phyloP scores from a whole-genome alignment of 2,888 invertebrate species.

The Melitaea athalia region DNA sequence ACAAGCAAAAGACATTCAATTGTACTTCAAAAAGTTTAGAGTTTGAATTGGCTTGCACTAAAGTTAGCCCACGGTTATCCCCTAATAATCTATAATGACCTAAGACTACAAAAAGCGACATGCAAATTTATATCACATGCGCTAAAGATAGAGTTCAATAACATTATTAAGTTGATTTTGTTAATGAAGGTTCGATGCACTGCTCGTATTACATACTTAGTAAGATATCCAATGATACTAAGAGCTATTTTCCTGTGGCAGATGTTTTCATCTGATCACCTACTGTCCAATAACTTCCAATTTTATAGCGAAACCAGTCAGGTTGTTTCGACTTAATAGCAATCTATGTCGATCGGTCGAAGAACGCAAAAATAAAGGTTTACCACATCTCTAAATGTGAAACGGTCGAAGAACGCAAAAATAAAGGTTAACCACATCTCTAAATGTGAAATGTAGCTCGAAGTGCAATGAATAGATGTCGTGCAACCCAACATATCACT shows the following conservation, averaged over 20 bases:
- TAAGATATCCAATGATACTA: not conserved
- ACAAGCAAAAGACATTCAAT: not conserved
- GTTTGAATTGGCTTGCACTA: not conserved
- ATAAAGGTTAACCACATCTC: not conserved
- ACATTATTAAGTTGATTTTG: not conserved
- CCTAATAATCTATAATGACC: conserved; percentile 3
- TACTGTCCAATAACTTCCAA: conserved; percentile 35
- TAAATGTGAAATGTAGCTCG: conserved; percentile 8
- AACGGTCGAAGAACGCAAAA: conserved; percentile 12
- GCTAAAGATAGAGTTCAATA: not conserved
- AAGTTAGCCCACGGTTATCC: not conserved
- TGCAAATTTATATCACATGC: conserved; percentile 11
- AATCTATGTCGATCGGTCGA: conserved; percentile 10
- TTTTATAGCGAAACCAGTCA: conserved; percentile 24
- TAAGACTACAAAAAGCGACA: not conserved
- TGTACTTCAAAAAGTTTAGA: not conserved
- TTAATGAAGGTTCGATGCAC: not conserved
- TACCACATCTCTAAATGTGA: conserved; percentile 5
- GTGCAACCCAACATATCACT: not conserved
- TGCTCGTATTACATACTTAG: not conserved
- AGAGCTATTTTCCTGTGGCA: conserved; percentile 1
- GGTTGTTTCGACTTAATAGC: conserved; percentile 14
- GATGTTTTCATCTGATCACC: not conserved
- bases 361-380: conserved; percentile 10
- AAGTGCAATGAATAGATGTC: conserved; percentile 1